phyloP scores from a whole-genome alignment of 2,888 invertebrate genomes.

The Hirtodrosophila trivittata region DNA sequence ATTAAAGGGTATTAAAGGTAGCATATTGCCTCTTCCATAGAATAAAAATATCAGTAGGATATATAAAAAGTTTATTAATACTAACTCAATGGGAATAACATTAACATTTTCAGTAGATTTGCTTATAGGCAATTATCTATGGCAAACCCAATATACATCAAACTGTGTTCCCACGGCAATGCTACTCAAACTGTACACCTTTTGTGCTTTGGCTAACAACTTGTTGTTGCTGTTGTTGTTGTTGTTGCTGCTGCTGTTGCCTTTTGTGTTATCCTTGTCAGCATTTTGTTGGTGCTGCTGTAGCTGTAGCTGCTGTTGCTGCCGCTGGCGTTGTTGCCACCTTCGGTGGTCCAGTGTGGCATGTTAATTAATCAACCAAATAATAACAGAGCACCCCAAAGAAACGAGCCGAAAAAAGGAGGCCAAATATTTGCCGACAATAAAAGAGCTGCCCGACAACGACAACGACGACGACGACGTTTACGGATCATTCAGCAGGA shows the following conservation, averaged over 20 bases:
- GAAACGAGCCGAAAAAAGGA: constrained; percentile 55
- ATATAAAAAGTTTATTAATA: too few relatives aligned
- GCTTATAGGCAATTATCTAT: too few relatives aligned
- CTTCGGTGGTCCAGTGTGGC: constrained; percentile 71
- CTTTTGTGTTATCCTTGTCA: constrained; percentile 52
- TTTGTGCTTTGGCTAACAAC: constrained; percentile 4
- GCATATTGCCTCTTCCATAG: too few relatives aligned
- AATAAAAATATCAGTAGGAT: too few relatives aligned
- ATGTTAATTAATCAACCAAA: constrained; percentile 80
- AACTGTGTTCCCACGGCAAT: too few relatives aligned
- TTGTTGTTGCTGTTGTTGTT: constrained; percentile 21
- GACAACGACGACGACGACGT: constrained; percentile 17
- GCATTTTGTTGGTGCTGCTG: constrained; percentile 44
- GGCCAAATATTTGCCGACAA: constrained; percentile 69
- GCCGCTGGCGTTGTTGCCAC: constrained; percentile 41
- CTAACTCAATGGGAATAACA: too few relatives aligned
- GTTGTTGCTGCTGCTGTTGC: constrained; percentile 16
- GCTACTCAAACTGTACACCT: constrained; percentile 16
- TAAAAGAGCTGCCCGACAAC: constrained; percentile 57
- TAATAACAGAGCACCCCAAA: constrained; percentile 58
- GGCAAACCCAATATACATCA: background rate
- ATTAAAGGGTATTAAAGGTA: too few relatives aligned
- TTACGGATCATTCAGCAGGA: constrained; percentile 57
- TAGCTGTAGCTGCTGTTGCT: constrained; percentile 25
- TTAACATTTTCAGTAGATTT: too few relatives aligned